Evolutionary conservation across 2,113 vertebrate genomes (phyloP), one percentile per base, ranked within the genome.

Genomic region (Lagenorhynchus albirostris): DNA sequence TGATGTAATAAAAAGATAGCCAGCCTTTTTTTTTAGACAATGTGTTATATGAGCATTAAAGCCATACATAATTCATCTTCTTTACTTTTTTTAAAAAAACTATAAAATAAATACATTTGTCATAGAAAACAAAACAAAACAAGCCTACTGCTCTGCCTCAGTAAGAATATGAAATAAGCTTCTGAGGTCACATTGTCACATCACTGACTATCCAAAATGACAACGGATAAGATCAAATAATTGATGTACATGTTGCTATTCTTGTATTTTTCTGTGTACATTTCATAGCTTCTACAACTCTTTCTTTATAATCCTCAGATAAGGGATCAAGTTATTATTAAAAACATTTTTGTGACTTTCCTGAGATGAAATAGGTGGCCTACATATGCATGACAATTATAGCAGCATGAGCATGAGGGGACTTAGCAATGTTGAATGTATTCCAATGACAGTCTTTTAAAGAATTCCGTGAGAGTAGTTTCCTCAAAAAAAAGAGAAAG

Each of bases 231-330:
- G 47, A 95, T 70, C n/a, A 84, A 82, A 79, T 87, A 60, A 85
- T 62, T 2, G 17, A 82, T 79, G 20, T 55, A 53, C 33, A 12
- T 14, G 3, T 44, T 86, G 8, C 20, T 85, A 18, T 55, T 77
- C 25, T 23, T 91, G 4, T 96, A 44, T 92, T 93, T 97, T 89
- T 76, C 76, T 89, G 10, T 25, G n/a, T 81, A 13, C 8, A n/a
- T 92, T 85, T 96, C 63, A 80, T 82, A 70, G 36, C 41, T 80
- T 38, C 14, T 70, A 83, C 31, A 12, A 33, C 25, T 63, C 15
- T 90, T 91, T 81, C 41, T 92, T 89, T 77, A 38, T 88, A 89
- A 88, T 94, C 67, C 10, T 90, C 41, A 89, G 74, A 60, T 65
- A 96, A 94, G n/a, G 36, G 15, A 87, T 17, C 73, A n/a, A 73